Evolutionary conservation across 2,888 invertebrate species (phyloP).

Genomic region (Drosophila austrosaltans): DNA sequence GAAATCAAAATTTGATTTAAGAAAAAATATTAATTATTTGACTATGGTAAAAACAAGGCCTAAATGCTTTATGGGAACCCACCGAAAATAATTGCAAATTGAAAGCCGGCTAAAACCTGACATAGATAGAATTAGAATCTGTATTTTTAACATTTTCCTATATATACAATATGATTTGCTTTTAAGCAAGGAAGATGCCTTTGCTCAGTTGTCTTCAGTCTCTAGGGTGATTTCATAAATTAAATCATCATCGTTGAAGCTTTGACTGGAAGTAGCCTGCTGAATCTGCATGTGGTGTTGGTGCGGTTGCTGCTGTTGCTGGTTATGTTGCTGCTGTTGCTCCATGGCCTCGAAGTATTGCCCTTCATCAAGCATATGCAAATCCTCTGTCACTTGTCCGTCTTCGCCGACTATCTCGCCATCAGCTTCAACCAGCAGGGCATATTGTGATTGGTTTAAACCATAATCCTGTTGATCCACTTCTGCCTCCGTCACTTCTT

Average conservation of each 20-base stretch:
- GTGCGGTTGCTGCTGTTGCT: slow-evolving; percentile 37
- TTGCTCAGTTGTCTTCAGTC: slow-evolving; percentile 64
- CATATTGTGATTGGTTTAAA: slow-evolving; percentile 35
- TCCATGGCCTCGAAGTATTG: slow-evolving; percentile 38
- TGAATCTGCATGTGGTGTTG: slow-evolving; percentile 26
- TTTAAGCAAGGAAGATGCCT: background rate
- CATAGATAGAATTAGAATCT: slow-evolving; percentile 31
- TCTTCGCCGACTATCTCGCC: slow-evolving; percentile 26
- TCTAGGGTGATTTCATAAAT: slow-evolving; percentile 70
- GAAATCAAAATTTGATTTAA: background rate
- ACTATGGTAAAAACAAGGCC: background rate
- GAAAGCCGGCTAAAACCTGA: background rate
- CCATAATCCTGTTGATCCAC: slow-evolving; percentile 16
- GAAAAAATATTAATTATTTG: slow-evolving; percentile 2
- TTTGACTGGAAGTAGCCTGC: slow-evolving; percentile 28
- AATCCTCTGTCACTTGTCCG: slow-evolving; percentile 29
- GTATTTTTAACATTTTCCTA: slow-evolving; percentile 7
- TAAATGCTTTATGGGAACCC: background rate
- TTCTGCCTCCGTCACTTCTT: slow-evolving; percentile 7
- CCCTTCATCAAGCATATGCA: slow-evolving; percentile 40
- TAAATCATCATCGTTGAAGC: slow-evolving; percentile 56
- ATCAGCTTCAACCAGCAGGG: slow-evolving; percentile 41
- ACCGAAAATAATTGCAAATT: background rate
- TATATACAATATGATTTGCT: slow-evolving; percentile 5
- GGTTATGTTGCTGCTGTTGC: slow-evolving; percentile 20